These are phyloP conservation scores for Cheilosia soror DNA, from an alignment of 2,888 invertebrate genomes.

Conservation along the genomic window DNA sequence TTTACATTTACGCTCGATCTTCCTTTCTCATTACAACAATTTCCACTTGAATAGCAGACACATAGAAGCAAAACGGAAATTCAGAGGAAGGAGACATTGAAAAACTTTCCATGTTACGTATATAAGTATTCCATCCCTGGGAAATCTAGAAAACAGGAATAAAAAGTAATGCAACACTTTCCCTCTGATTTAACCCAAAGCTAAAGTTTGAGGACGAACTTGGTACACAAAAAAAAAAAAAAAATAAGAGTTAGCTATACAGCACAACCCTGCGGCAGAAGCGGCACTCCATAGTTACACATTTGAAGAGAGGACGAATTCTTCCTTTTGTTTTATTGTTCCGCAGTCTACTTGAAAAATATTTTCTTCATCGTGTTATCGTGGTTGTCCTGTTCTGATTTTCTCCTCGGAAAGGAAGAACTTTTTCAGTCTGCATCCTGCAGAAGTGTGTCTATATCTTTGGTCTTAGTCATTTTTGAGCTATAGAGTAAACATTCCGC, in stretches of 20 bases:
- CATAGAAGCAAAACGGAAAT: conserved; percentile 38
- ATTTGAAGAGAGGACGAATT: conserved; percentile 19
- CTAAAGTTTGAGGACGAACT: conserved; percentile 63
- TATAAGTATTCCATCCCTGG: conserved; percentile 48
- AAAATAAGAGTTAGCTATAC: conserved; percentile 61
- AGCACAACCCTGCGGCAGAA: conserved; percentile 66
- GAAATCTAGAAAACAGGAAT: conserved; percentile 28
- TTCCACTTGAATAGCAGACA: conserved; percentile 63
- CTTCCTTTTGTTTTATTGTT: conserved; percentile 68
- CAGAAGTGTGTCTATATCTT: not conserved
- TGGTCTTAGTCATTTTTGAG: conserved; percentile 1
- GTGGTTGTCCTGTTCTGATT: conserved; percentile 46
- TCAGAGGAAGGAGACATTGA: conserved; percentile 50
- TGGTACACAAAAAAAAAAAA: conserved; percentile 18
- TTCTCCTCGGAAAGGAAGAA: conserved; percentile 37
- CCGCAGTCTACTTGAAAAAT: conserved; percentile 72
- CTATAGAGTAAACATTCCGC: conserved; percentile 55
- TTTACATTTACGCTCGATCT: conserved; percentile 46
- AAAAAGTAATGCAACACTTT: conserved; percentile 55
- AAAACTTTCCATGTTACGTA: conserved; percentile 72
- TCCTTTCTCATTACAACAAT: conserved; percentile 58
- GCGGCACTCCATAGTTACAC: conserved; percentile 57
- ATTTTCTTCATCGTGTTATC: conserved; percentile 38
- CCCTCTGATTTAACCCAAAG: conserved; percentile 71
- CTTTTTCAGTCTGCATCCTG: conserved; percentile 55